Evolutionary conservation across 2,888 invertebrate genomes (phyloP).

Genomic region (Piscicola geometra): DNA sequence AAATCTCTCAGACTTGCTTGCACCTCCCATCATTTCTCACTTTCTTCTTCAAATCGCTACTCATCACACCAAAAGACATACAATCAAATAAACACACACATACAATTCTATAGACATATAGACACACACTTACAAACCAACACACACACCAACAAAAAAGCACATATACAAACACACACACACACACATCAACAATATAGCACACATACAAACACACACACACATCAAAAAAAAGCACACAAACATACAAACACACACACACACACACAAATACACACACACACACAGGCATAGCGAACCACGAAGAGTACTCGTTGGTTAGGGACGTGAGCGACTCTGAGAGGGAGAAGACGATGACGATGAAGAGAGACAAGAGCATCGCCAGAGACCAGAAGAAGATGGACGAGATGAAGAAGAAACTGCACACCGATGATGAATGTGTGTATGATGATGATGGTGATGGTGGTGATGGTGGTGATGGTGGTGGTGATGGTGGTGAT

Average conservation of each 20-base stretch:
- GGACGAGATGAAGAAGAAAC: conserved; percentile 90
- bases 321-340: conserved; percentile 72
- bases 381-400: conserved; percentile 69
- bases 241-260: not conserved
- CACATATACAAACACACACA: conserved; percentile 5
- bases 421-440: conserved; percentile 98
- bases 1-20: too few relatives aligned
- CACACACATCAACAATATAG: not conserved
- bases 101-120: too few relatives aligned
- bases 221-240: not conserved
- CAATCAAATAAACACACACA: too few relatives aligned
- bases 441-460: too few relatives aligned
- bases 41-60: too few relatives aligned
- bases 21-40: too few relatives aligned
- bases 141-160: not conserved
- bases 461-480: too few relatives aligned
- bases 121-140: too few relatives aligned
- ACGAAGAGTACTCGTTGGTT: conserved; percentile 94
- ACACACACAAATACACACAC: conserved; percentile 7
- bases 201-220: conserved; percentile 12
- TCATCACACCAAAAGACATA: too few relatives aligned
- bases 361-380: conserved; percentile 60
- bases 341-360: conserved; percentile 68
- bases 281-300: conserved; percentile 66
- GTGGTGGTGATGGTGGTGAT: too few relatives aligned